Percentiles rank a stretch among this genome's conserved stretches.
phyloP scores from a whole-genome alignment of 1,140 invertebrate genomes.

The Nixonia krombeini region DNA sequence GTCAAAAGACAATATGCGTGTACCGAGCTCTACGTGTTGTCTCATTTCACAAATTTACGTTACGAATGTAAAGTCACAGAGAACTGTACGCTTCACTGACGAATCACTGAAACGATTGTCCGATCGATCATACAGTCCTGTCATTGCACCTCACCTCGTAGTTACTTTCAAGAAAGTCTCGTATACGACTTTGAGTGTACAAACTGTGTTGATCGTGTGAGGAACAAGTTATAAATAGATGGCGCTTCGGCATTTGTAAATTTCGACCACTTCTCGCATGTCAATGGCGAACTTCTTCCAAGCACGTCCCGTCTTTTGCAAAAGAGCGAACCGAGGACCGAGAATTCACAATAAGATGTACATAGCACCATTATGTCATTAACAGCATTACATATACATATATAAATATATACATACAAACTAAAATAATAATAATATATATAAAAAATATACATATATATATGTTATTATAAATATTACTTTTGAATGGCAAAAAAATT shows the following conservation, averaged over 20 bases:
- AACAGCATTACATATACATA: constrained; percentile 62
- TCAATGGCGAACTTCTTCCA: constrained; percentile 39
- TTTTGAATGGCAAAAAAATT: constrained; percentile 6
- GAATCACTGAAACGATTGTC: too few species aligned
- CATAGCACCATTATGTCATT: constrained; percentile 67
- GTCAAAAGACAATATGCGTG: constrained; percentile 18
- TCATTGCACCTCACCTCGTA: neutral
- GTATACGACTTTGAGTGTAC: constrained; percentile 32
- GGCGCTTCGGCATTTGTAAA: constrained; percentile 20
- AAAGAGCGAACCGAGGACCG: constrained; percentile 54
- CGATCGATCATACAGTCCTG: neutral
- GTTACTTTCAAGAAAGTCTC: constrained; percentile 8
- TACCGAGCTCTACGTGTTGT: neutral
- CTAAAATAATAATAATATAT: constrained; percentile 32
- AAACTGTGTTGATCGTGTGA: constrained; percentile 27
- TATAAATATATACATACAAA: constrained; percentile 46
- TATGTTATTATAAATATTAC: constrained; percentile 41
- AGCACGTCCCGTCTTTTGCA: constrained; percentile 20
- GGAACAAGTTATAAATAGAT: constrained; percentile 20
- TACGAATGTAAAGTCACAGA: neutral
- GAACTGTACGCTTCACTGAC: neutral
- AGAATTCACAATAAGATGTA: constrained; percentile 66
- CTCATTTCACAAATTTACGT: constrained; percentile 1
- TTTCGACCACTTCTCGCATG: constrained; percentile 22
- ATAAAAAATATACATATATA: constrained; percentile 45